These are phyloP conservation scores for Sphecodes monilicornis DNA, from an alignment of 2,888 invertebrate species.

Conservation along the genomic window DNA sequence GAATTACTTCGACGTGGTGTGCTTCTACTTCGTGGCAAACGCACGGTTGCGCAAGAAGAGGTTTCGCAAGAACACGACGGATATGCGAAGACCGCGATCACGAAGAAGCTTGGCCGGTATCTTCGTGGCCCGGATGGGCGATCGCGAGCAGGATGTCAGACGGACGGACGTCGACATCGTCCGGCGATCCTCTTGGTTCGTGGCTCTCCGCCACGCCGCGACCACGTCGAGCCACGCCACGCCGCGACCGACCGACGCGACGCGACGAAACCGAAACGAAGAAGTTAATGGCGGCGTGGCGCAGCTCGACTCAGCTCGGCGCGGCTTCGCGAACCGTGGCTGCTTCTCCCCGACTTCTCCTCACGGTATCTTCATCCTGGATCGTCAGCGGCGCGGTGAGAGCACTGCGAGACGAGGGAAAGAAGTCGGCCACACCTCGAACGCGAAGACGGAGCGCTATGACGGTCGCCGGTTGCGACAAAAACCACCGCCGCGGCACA, in stretches of 20 bases:
- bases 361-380: slow-evolving; percentile 54
- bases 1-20: background rate
- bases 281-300: slow-evolving; percentile 3
- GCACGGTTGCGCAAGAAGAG: background rate
- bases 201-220: background rate
- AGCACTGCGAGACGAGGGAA: slow-evolving; percentile 19
- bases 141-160: background rate
- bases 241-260: background rate
- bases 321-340: slow-evolving; percentile 3
- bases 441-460: slow-evolving; percentile 17
- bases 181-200: background rate
- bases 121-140: background rate
- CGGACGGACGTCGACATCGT: slow-evolving; percentile 9
- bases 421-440: slow-evolving; percentile 62
- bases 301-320: background rate
- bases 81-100: slow-evolving; percentile 1
- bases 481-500: slow-evolving; percentile 34
- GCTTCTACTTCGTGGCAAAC: background rate
- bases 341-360: background rate
- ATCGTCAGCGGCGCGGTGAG: slow-evolving; percentile 41
- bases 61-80: background rate
- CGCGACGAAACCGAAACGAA: background rate
- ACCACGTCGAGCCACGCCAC: background rate
- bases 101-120: background rate
- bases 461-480: slow-evolving; percentile 31